phyloP scores from a whole-genome alignment of 2,113 vertebrate genomes.

The Menura novaehollandiae region DNA sequence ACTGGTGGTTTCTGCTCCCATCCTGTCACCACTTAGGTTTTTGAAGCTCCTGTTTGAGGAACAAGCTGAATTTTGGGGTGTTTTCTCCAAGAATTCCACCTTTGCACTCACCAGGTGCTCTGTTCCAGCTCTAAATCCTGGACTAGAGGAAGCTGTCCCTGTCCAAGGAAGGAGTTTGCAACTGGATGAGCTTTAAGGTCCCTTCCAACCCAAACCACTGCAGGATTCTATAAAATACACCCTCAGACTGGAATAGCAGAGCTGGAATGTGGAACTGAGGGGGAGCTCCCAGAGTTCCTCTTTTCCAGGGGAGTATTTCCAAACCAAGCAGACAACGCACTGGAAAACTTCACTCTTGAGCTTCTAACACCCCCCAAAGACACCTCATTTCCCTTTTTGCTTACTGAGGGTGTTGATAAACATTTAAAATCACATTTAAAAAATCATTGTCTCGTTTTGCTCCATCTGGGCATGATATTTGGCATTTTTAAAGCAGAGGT shows the following conservation, averaged over 20 bases:
- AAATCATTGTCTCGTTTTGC: neutral
- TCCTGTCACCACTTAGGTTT: neutral
- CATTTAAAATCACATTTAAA: neutral
- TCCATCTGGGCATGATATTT: fast-evolving
- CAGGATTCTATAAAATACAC: neutral
- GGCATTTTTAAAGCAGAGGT: neutral
- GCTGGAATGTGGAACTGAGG: neutral
- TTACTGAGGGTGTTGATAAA: neutral
- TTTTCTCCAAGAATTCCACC: neutral
- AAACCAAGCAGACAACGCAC: neutral
- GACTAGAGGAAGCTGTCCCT: neutral
- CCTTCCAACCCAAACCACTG: neutral
- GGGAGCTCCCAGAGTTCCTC: neutral
- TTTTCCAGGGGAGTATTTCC: neutral
- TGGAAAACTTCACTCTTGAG: neutral
- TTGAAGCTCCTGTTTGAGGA: neutral
- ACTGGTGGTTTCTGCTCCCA: neutral
- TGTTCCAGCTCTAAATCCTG: neutral
- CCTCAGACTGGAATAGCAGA: neutral
- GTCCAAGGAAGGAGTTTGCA: neutral
- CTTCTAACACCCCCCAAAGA: neutral
- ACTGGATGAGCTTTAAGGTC: neutral
- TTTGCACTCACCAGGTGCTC: neutral
- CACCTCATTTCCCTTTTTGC: neutral
- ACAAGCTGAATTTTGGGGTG: neutral